phyloP scores from a whole-genome alignment of 64 coral and sea anemone genomes.

The Montipora efflorescens region DNA sequence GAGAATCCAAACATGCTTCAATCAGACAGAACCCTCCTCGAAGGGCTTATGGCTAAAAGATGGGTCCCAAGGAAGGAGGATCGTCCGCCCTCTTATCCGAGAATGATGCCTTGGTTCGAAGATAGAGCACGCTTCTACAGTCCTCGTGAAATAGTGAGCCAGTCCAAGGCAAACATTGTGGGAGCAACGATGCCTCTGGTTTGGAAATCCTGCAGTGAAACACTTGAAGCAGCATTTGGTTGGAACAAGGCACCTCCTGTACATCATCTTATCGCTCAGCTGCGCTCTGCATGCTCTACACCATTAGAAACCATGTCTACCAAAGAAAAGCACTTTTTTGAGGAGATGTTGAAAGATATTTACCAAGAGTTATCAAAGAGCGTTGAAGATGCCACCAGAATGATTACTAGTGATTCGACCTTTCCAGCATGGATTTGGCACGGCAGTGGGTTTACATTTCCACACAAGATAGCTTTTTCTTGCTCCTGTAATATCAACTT shows the following conservation, averaged over 20 bases:
- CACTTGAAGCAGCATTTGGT: slow-evolving; percentile 57
- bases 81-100: slow-evolving; percentile 25
- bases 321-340: slow-evolving; percentile 23
- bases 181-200: slow-evolving; percentile 66
- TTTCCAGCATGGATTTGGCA: slow-evolving; percentile 86
- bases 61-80: slow-evolving; percentile 37
- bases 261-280: slow-evolving; percentile 52
- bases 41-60: slow-evolving; percentile 1
- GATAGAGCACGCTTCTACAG: neutral
- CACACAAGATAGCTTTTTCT: slow-evolving; percentile 33
- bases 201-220: neutral
- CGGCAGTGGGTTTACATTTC: slow-evolving; percentile 73
- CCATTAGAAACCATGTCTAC: neutral
- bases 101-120: slow-evolving; percentile 45
- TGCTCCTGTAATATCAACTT: slow-evolving; percentile 56
- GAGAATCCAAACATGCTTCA: neutral
- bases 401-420: neutral
- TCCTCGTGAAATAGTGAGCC: slow-evolving; percentile 33
- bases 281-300: slow-evolving; percentile 43
- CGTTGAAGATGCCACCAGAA: neutral
- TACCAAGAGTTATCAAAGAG: slow-evolving; percentile 48
- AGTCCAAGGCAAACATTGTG: slow-evolving; percentile 42
- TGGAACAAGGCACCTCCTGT: slow-evolving; percentile 61
- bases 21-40: neutral
- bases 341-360: slow-evolving; percentile 66